Evolutionary conservation across 2,797 vertebrate species (phyloP).

Genomic region (Intellagama lesueurii): DNA sequence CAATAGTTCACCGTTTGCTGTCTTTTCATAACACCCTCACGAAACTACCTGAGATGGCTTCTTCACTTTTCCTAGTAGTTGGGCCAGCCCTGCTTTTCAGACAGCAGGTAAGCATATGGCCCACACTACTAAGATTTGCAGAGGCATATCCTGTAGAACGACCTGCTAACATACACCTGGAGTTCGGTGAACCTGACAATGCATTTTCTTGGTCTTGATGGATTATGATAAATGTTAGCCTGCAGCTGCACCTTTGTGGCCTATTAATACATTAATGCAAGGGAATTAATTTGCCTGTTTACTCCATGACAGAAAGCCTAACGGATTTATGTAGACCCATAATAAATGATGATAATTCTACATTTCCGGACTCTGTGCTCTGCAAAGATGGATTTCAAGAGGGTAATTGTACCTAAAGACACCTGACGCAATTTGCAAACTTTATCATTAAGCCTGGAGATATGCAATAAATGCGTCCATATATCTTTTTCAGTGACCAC

Average conservation of each 20-base stretch:
- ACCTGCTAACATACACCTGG: slow-evolving; percentile 12
- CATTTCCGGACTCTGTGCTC: slow-evolving; percentile 14
- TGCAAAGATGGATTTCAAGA: slow-evolving; percentile 12
- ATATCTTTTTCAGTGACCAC: slow-evolving; percentile 54
- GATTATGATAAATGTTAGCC: slow-evolving; percentile 38
- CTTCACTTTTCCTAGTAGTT: neutral
- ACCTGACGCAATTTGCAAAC: slow-evolving; percentile 33
- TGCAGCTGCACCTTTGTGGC: slow-evolving; percentile 28
- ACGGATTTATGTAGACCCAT: slow-evolving; percentile 31
- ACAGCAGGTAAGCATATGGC: no score
- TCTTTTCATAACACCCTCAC: neutral
- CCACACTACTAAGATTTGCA: neutral
- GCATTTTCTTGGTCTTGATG: slow-evolving; percentile 49
- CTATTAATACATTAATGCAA: slow-evolving; percentile 50
- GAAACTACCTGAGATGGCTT: no score
- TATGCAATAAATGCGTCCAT: slow-evolving; percentile 42
- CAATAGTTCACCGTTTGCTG: neutral
- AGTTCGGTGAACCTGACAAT: slow-evolving; percentile 34
- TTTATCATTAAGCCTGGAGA: slow-evolving; percentile 37
- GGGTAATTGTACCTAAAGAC: slow-evolving; percentile 11
- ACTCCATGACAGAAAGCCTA: neutral
- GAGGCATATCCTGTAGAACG: neutral
- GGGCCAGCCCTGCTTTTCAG: neutral
- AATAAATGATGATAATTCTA: slow-evolving; percentile 35
- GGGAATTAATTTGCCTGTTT: slow-evolving; percentile 52